These are phyloP conservation scores for Cynodonichthys magdalenae DNA, from an alignment of 2,797 vertebrate genomes.

Conservation along the genomic window DNA sequence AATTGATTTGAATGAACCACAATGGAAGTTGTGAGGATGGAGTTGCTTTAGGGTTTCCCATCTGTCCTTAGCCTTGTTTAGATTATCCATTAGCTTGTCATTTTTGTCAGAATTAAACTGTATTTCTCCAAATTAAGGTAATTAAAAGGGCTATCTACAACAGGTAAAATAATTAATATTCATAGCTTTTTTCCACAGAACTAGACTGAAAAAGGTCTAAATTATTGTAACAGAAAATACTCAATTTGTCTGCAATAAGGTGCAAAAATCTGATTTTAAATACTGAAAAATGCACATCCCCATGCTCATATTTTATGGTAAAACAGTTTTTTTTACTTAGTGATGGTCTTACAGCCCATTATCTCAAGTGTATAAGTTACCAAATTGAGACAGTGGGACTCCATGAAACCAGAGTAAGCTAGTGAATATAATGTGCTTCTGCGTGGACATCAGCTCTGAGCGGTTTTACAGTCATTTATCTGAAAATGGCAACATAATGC, in stretches of 20 bases:
- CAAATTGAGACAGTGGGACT: constrained; percentile 63
- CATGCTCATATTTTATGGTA: constrained; percentile 16
- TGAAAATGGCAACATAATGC: constrained; percentile 86
- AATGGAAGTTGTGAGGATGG: too few species aligned
- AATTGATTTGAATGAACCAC: too few species aligned
- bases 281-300: constrained; percentile 29
- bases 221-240: constrained; percentile 2
- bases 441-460: constrained; percentile 66
- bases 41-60: too few species aligned
- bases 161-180: too few species aligned
- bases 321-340: constrained; percentile 45
- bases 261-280: constrained; percentile 36
- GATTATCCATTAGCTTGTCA: too few species aligned
- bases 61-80: too few species aligned
- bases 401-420: constrained; percentile 71
- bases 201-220: too few species aligned
- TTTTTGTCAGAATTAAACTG: too few species aligned
- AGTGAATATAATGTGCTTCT: constrained; percentile 76
- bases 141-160: too few species aligned
- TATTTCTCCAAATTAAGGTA: too few species aligned
- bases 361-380: constrained; percentile 69
- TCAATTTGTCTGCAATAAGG: constrained; percentile 23
- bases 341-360: constrained; percentile 51
- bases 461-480: constrained; percentile 80
- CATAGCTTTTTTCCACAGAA: too few species aligned